Conservation (phyloP, 2,888 invertebrate genomes). For the Acanthosepion lycidas region DNA sequence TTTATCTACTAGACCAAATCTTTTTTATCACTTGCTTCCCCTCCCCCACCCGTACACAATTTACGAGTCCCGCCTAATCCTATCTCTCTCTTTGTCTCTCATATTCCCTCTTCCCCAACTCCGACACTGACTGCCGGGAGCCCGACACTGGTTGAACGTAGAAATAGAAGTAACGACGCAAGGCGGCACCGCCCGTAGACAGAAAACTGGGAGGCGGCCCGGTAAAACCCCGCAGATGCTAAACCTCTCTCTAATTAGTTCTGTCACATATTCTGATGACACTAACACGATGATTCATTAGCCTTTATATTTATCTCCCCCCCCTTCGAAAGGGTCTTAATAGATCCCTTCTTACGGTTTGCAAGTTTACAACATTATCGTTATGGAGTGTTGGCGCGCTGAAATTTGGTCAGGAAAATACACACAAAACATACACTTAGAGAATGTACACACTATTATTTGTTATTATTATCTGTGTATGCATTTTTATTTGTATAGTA, state of each 20-base stretch:
- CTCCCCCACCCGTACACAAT: not conserved
- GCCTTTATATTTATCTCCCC: not conserved
- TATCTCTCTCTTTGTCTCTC: slow-evolving; percentile 1
- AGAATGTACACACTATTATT: not conserved
- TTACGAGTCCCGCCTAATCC: not conserved
- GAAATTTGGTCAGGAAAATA: not conserved
- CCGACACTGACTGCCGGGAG: not conserved
- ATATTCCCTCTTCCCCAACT: not conserved
- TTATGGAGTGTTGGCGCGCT: not conserved
- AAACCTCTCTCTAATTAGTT: not conserved
- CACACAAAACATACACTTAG: not conserved
- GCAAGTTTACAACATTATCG: not conserved
- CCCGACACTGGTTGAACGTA: slow-evolving; percentile 18
- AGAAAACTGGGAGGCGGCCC: not conserved
- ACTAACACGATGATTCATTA: not conserved
- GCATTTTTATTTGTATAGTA: too few relatives aligned
- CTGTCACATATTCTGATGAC: not conserved
- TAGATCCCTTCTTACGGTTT: not conserved
- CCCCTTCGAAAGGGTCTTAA: not conserved
- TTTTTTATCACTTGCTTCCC: not conserved
- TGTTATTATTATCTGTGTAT: too few relatives aligned
- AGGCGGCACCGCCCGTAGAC: not conserved
- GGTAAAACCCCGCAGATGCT: not conserved
- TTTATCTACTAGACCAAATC: not conserved
- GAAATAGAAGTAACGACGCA: not conserved